Evolutionary conservation across 1,140 invertebrate species (phyloP).

Genomic region (Drosophila grimshawi): DNA sequence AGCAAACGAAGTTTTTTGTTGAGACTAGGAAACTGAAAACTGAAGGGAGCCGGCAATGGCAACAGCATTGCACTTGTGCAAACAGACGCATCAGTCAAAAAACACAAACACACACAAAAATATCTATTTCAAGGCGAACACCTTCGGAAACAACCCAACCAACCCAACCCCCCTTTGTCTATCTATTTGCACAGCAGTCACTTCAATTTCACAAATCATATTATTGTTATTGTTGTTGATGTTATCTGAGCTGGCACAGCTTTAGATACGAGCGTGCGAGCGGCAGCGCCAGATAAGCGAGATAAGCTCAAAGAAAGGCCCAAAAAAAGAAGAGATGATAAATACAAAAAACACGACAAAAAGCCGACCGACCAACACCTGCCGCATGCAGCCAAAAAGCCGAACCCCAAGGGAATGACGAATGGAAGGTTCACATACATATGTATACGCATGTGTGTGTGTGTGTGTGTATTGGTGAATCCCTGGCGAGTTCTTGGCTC

Average conservation of each 20-base stretch:
- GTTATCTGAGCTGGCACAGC: constrained; percentile 39
- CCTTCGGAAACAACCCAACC: not conserved
- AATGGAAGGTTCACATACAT: not conserved
- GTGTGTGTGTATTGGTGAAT: not conserved
- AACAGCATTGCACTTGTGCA: constrained; percentile 32
- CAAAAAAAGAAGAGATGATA: constrained; percentile 22
- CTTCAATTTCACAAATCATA: constrained; percentile 32
- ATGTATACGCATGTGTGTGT: too few species aligned
- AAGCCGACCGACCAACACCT: constrained; percentile 35
- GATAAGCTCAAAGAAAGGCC: constrained; percentile 50
- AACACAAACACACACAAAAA: not conserved
- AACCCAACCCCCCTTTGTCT: not conserved
- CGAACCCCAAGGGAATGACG: constrained; percentile 19
- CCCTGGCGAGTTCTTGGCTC: constrained; percentile 2
- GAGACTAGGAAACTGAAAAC: constrained; percentile 7
- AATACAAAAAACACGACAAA: constrained; percentile 4
- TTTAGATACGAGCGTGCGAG: constrained; percentile 44
- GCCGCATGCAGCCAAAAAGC: constrained; percentile 22
- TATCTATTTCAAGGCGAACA: constrained; percentile 29
- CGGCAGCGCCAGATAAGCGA: constrained; percentile 52
- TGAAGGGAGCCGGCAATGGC: constrained; percentile 18
- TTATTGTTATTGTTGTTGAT: constrained; percentile 18
- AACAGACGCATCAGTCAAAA: constrained; percentile 24
- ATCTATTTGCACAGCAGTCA: constrained; percentile 3
- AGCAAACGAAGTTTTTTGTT: not conserved